These are phyloP conservation scores for Anagrus nilaparvatae DNA, from an alignment of 1,140 invertebrate genomes.

Conservation along the genomic window DNA sequence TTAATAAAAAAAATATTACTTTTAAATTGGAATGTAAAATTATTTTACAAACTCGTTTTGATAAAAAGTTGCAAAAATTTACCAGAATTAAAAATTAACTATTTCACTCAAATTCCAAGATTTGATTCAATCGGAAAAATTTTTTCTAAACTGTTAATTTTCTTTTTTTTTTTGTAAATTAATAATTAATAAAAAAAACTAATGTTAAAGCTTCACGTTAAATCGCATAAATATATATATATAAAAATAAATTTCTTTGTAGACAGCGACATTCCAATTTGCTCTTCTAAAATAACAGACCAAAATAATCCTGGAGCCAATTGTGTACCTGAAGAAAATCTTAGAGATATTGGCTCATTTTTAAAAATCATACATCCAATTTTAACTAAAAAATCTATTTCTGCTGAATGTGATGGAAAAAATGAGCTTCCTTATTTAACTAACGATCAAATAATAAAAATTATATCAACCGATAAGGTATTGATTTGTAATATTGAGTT, in stretches of 20 bases:
- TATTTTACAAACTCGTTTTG: too few relatives aligned
- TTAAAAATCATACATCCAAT: slow-evolving; percentile 49
- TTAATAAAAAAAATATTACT: too few relatives aligned
- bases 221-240: too few relatives aligned
- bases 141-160: not conserved
- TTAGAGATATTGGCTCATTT: slow-evolving; percentile 48
- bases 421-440: slow-evolving; percentile 45
- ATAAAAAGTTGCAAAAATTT: too few relatives aligned
- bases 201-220: too few relatives aligned
- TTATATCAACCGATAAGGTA: slow-evolving; percentile 32
- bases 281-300: slow-evolving; percentile 37
- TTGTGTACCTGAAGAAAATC: slow-evolving; percentile 48
- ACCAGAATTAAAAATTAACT: too few relatives aligned
- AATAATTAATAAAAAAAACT: slow-evolving; percentile 18
- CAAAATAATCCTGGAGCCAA: slow-evolving; percentile 44
- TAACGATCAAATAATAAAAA: slow-evolving; percentile 38
- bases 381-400: slow-evolving; percentile 44
- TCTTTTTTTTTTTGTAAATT: slow-evolving; percentile 18
- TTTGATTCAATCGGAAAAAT: too few relatives aligned
- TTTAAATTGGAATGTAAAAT: too few relatives aligned
- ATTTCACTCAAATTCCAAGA: too few relatives aligned
- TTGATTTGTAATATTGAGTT: too few relatives aligned
- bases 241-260: too few relatives aligned
- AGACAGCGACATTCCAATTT: slow-evolving; percentile 49
- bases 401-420: slow-evolving; percentile 47